Conservation (phyloP, 2,888 invertebrate genomes). For the Eristalinus aeneus region DNA sequence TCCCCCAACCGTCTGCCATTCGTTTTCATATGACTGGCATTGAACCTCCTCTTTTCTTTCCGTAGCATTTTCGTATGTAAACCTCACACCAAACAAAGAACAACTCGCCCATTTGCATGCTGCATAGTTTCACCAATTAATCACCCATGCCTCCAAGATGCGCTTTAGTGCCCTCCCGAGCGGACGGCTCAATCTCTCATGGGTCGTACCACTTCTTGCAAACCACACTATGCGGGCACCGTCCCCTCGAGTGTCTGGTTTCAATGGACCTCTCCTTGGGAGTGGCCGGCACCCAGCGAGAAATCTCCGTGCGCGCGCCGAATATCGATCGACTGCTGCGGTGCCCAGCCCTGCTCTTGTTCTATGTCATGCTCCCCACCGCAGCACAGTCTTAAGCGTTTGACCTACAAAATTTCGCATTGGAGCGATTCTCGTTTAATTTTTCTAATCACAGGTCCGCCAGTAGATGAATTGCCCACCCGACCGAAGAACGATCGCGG, state of each 20-base stretch:
- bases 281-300: slow-evolving; percentile 42
- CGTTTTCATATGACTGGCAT: too few relatives aligned
- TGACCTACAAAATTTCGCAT: slow-evolving; percentile 55
- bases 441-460: slow-evolving; percentile 27
- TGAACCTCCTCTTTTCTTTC: too few relatives aligned
- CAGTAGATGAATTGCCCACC: slow-evolving; percentile 45
- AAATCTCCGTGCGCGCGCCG: slow-evolving; percentile 38
- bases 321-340: slow-evolving; percentile 50
- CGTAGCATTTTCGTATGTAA: too few relatives aligned
- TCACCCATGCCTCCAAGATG: too few relatives aligned
- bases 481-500: slow-evolving; percentile 49
- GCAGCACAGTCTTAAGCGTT: slow-evolving; percentile 56
- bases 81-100: too few relatives aligned
- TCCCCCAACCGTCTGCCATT: too few relatives aligned
- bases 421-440: slow-evolving; percentile 8
- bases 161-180: too few relatives aligned
- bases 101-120: too few relatives aligned
- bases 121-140: too few relatives aligned
- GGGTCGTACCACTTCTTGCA: background rate
- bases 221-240: slow-evolving; percentile 8
- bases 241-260: slow-evolving; percentile 4
- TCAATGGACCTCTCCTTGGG: slow-evolving; percentile 40
- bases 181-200: background rate
- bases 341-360: slow-evolving; percentile 47
- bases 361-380: background rate